Evolutionary conservation across 2,888 invertebrate species (phyloP), one percentile per base, ranked within the genome.

Genomic region (Fabriciana adippe): DNA sequence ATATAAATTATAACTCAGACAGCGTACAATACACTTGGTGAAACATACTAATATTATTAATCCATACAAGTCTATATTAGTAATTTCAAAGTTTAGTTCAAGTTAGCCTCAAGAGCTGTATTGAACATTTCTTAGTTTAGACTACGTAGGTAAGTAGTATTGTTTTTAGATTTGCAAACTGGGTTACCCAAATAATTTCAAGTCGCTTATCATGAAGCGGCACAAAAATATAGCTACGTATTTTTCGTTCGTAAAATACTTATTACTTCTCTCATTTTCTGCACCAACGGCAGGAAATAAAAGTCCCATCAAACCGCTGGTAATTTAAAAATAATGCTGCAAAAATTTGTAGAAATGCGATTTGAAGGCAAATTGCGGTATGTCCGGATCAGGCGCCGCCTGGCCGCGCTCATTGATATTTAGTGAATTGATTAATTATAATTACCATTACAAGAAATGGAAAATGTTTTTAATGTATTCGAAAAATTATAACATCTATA

Each of bases 291-390:
- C 81, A 86, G 87, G 87, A 90, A 90, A 91, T 90, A 90, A 90
- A 90, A 90, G 88, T 81, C 85, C 87, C 87, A 90, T 90, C 87
- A 88, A 84, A 85, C 85, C 81, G 76, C 79, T 85, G 83, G 87
- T 88, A 90, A 90, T 90, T 90, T 88, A 85, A 89, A 89, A 88
- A 89, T 89, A 90, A 91, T 87, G 86, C 84, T 81, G 84, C 86
- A 87, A 88, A 88, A 88, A 87, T 86, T 83, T 82, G 84, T 79
- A 77, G 84, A 81, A 84, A 85, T 85, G 83, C 73, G 86, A 81
- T 87, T 85, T 79, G 78, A 81, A 81, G 79, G 83, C 81, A 84
- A 86, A 89, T 88, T 89, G 88, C 85, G 84, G 82, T 83, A 79
- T 65, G 62, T 65, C 69, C 65, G 77, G 73, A 77, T 75, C 77